These are phyloP conservation scores for Gavialis gangeticus DNA, from an alignment of 2,113 vertebrate species.

Conservation along the genomic window DNA sequence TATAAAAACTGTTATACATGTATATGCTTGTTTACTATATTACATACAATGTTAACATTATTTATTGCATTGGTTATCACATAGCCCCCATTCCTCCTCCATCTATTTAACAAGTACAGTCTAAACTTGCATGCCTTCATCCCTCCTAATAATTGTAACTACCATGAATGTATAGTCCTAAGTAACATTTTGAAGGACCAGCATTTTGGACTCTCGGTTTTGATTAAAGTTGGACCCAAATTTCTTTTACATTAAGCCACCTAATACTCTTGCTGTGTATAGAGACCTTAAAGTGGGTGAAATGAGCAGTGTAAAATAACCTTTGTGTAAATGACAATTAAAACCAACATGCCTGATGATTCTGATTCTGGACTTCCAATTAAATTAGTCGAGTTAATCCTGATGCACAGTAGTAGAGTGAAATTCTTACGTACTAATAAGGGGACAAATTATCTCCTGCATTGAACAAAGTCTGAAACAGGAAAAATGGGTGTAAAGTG, in stretches of 20 bases:
- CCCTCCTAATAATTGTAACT: neutral
- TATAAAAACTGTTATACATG: neutral
- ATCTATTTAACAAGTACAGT: neutral
- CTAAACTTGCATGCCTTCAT: neutral
- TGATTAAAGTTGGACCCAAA: neutral
- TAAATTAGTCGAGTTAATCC: slow-evolving; percentile 58
- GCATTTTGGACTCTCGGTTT: slow-evolving; percentile 1
- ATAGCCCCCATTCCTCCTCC: neutral
- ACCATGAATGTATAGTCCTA: neutral
- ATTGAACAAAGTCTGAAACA: neutral
- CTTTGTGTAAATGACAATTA: slow-evolving; percentile 9
- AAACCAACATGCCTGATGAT: slow-evolving; percentile 2
- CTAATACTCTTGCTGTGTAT: neutral
- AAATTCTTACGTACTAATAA: neutral
- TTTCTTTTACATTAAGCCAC: neutral
- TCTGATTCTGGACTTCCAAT: slow-evolving; percentile 36
- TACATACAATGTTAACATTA: neutral
- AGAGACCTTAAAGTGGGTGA: neutral
- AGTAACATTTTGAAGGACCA: slow-evolving; percentile 1
- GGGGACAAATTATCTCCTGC: neutral
- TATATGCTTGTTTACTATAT: neutral
- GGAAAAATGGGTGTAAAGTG: neutral
- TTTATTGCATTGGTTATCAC: neutral
- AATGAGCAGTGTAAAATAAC: slow-evolving; percentile 17
- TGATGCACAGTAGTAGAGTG: slow-evolving; percentile 28